Percentiles rank a stretch among this genome's conserved stretches.
These are phyloP conservation scores for Fratercula arctica DNA, from an alignment of 2,797 vertebrate genomes.

Conservation along the genomic window DNA sequence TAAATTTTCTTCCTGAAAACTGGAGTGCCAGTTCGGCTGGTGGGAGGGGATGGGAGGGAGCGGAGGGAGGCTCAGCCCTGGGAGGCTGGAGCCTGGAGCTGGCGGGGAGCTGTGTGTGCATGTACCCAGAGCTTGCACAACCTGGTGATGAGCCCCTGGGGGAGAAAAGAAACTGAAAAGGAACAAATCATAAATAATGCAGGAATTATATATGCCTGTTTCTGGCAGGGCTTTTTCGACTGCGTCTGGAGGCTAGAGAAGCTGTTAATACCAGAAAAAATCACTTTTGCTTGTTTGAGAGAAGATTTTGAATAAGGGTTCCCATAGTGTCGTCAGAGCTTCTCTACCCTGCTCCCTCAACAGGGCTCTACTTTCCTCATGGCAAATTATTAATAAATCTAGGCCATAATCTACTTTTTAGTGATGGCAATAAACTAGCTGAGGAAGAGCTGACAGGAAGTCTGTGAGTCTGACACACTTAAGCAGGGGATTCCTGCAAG, in stretches of 20 bases:
- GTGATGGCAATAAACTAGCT: neutral
- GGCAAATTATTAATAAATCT: slow-evolving; percentile 11
- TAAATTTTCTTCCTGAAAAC: neutral
- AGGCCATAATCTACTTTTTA: slow-evolving; percentile 5
- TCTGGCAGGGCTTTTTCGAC: neutral
- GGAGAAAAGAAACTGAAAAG: neutral
- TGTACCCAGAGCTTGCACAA: neutral
- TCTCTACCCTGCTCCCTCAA: neutral
- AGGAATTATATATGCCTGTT: neutral
- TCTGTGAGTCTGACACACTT: neutral
- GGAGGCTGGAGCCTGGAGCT: neutral
- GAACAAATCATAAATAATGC: slow-evolving; percentile 10
- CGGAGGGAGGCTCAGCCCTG: neutral
- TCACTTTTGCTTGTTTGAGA: neutral
- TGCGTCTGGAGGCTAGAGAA: neutral
- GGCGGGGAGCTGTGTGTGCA: neutral
- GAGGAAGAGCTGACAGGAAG: neutral
- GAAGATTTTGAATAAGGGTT: neutral
- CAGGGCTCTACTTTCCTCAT: neutral
- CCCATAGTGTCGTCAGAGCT: neutral
- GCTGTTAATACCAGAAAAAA: neutral
- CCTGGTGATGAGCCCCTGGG: neutral
- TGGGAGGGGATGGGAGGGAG: neutral
- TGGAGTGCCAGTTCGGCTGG: fast-evolving
- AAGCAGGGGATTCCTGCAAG: neutral